Evolutionary conservation across 2,797 vertebrate genomes (phyloP), one percentile per base, ranked within the genome.

Genomic region (Gymnothorax reevesii): DNA sequence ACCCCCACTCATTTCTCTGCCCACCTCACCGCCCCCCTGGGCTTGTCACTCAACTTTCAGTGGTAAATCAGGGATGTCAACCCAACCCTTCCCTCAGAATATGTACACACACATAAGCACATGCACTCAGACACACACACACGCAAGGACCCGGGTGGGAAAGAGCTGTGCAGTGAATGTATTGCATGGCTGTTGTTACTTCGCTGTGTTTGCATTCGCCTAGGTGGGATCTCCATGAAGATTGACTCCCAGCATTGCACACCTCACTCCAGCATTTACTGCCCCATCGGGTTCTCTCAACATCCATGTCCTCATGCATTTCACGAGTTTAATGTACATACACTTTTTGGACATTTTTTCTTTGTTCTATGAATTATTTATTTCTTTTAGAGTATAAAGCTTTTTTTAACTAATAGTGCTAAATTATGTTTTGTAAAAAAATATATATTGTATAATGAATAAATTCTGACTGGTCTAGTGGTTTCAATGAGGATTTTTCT

Each of bases 141-240:
- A 89, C 86, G 90, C 90, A 89, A 93, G 92, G 90, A 92, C 86
- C 89, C 52, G 59, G 59, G 59, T 82, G 75, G 75, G 33, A 59
- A 91, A 90, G 89, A 92, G 89, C 66, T 93, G 90, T 90, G 92
- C 90, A 93, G 91, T 91, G 92, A 94, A 94, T 94, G 94, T 94
- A 93, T 93, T 90, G 91, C 90, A 92, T 93, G 89, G 89, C 90
- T 92, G 92, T 91, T 89, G 91, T 75, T 88, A 89, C 89, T 88
- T 91, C 88, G 89, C 85, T 90, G 89, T 90, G 92, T 90, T 92
- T 93, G 90, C 88, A 88, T 94, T 88, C 92, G 92, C 94, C 92
- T 93, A 94, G 92, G 93, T 94, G 95, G 93, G 94, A 94, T 94
- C 92, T 94, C 90, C 64, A 57, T 93, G 86, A 92, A 90, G 91